Conservation (phyloP, 2,797 vertebrate species). For the Karalla daura region DNA sequence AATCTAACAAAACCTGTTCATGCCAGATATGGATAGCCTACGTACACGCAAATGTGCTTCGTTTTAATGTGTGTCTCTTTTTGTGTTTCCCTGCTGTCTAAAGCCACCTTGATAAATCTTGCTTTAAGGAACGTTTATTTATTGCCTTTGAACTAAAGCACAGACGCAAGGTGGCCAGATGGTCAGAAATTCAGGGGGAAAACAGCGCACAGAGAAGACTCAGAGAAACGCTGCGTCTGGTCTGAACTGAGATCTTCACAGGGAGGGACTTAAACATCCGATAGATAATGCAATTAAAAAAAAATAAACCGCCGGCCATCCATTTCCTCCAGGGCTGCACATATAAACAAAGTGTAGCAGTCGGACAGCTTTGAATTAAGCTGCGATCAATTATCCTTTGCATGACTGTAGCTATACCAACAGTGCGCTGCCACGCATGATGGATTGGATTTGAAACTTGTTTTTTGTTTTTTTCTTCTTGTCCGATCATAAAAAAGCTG, state of each 20-base stretch:
- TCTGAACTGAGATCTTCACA: slow-evolving; percentile 21
- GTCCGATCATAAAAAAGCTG: slow-evolving; percentile 48
- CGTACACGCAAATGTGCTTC: slow-evolving; percentile 39
- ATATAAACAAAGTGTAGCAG: slow-evolving; percentile 32
- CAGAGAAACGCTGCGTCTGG: slow-evolving; percentile 1
- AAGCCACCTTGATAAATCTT: slow-evolving; percentile 36
- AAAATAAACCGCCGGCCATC: slow-evolving; percentile 26
- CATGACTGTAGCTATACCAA: slow-evolving; percentile 54
- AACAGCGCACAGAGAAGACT: not conserved
- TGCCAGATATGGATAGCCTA: slow-evolving; percentile 48
- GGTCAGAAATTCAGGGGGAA: slow-evolving; percentile 36
- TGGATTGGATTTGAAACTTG: slow-evolving; percentile 55
- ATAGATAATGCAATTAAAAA: slow-evolving; percentile 46
- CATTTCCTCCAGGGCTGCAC: slow-evolving; percentile 31
- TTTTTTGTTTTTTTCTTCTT: no score
- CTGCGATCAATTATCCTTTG: slow-evolving; percentile 57
- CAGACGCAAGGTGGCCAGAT: slow-evolving; percentile 26
- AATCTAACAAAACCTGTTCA: slow-evolving; percentile 42
- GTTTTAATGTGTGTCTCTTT: slow-evolving; percentile 35
- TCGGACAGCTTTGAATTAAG: slow-evolving; percentile 46
- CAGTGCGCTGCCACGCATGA: slow-evolving; percentile 56
- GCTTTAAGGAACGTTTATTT: slow-evolving; percentile 46
- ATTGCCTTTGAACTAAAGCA: slow-evolving; percentile 44
- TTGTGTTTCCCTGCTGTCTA: slow-evolving; percentile 40
- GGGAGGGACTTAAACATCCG: slow-evolving; percentile 44